phyloP scores from a whole-genome alignment of 2,888 invertebrate species.

The Cephus sareptanus region DNA sequence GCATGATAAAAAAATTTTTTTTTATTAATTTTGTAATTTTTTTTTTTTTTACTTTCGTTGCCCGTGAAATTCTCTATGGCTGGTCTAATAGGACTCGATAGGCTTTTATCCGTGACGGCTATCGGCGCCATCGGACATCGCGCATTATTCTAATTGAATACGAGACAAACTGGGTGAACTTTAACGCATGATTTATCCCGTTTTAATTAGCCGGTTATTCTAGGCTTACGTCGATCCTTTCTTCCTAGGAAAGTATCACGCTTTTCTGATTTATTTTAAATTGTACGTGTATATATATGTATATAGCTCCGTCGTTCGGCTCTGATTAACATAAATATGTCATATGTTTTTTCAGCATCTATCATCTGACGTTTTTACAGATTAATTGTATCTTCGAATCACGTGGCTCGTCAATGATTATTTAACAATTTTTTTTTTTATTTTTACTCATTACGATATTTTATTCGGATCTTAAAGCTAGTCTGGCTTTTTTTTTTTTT shows the following conservation, averaged over 20 bases:
- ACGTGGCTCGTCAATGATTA: too few relatives aligned
- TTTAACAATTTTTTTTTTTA: too few relatives aligned
- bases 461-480: background rate
- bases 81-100: background rate
- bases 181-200: constrained; percentile 16
- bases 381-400: background rate
- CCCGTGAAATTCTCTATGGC: background rate
- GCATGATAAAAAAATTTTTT: background rate
- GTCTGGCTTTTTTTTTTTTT: background rate
- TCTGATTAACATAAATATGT: background rate
- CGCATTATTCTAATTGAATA: background rate
- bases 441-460: background rate
- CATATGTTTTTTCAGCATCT: too few relatives aligned
- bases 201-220: constrained; percentile 12
- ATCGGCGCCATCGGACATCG: background rate
- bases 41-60: too few relatives aligned
- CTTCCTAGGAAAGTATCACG: background rate
- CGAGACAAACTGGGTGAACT: constrained; percentile 11
- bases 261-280: background rate
- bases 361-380: background rate
- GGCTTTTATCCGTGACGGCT: background rate
- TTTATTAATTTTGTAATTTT: background rate
- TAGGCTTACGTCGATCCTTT: constrained; percentile 4
- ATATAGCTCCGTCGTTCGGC: background rate
- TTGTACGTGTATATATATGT: background rate